Conservation (phyloP, 1,140 invertebrate species). For the Ectropis grisescens region DNA sequence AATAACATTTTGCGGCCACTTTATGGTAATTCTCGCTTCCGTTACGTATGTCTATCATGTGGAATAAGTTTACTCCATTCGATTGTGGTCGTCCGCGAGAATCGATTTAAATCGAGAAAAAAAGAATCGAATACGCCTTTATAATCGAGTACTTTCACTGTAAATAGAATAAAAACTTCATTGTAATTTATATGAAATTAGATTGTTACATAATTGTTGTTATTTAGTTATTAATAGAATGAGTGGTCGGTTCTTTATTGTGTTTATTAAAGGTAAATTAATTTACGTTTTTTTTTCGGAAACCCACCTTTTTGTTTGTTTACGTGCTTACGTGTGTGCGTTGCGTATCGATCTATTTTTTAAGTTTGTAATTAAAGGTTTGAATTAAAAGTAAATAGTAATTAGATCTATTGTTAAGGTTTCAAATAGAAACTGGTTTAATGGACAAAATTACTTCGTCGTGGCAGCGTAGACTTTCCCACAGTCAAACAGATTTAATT, state of each 20-base stretch:
- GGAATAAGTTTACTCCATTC: constrained; percentile 32
- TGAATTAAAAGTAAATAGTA: too few relatives aligned
- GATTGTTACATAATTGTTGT: constrained; percentile 18
- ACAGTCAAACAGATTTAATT: too few relatives aligned
- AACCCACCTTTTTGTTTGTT: not conserved
- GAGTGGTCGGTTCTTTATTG: constrained; percentile 2
- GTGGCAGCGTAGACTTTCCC: too few relatives aligned
- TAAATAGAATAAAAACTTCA: constrained; percentile 30
- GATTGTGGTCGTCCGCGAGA: constrained; percentile 39
- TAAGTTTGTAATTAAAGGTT: too few relatives aligned
- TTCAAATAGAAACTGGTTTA: too few relatives aligned
- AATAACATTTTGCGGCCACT: constrained; percentile 21
- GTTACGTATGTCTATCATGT: constrained; percentile 50
- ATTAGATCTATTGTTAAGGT: too few relatives aligned
- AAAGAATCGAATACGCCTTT: constrained; percentile 40
- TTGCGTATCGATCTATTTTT: too few relatives aligned
- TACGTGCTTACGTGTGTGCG: too few relatives aligned
- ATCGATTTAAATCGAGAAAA: constrained; percentile 43
- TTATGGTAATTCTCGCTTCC: constrained; percentile 31
- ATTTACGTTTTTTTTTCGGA: not conserved
- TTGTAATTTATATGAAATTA: constrained; percentile 45
- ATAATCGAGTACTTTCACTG: constrained; percentile 39
- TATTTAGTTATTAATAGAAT: constrained; percentile 14
- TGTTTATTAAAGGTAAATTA: constrained; percentile 6
- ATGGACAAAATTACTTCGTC: too few relatives aligned